Evolutionary conservation across 2,113 vertebrate species (phyloP), one percentile per base, ranked within the genome.

Genomic region (Perca flavescens): DNA sequence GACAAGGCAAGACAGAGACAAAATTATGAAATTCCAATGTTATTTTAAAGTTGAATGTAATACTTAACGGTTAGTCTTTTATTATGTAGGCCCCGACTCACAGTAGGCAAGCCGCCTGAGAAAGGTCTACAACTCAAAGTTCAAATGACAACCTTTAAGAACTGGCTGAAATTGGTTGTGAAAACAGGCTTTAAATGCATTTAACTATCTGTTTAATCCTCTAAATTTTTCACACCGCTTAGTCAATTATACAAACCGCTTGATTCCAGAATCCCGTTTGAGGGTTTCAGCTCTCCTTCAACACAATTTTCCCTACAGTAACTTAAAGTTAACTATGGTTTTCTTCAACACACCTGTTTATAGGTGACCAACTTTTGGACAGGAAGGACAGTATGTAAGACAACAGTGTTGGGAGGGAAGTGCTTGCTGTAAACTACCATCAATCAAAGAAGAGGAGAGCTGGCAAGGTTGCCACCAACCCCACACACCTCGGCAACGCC

Each of bases 381-480:
- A 76, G 56, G 14, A 36, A 46, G 63, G 52, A 57, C 49, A 46
- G 62, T 52, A 8, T 62, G 67, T 49, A 16, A 74, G 66, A 63
- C 47, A 7, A 72, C 67, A 25, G 28, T 64, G 43, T 19, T 40
- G 25, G 25, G 1, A 15, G 28, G 16, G 13, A 64, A 77, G 79
- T 36, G 67, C 61, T 54, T 11, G n/a, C 62, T 65, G 68, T 82
- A 62, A 84, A 68, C 63, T 70, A 54, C 72, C 61, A 88, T 88
- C 75, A 86, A 72, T 86, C 81, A 87, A 79, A 72, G 65, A 58
- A 53, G 62, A 73, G 71, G 31, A 21, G 28, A 68, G 47, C 49
- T 82, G 85, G 83, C 62, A 47, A 74, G 67, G 49, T 46, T 54
- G n/a, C 43, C 21, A 52, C 75, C 79, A 77, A 83, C 74, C 87